phyloP scores from a whole-genome alignment of 2,888 invertebrate genomes.

The Antheraea yamamai region DNA sequence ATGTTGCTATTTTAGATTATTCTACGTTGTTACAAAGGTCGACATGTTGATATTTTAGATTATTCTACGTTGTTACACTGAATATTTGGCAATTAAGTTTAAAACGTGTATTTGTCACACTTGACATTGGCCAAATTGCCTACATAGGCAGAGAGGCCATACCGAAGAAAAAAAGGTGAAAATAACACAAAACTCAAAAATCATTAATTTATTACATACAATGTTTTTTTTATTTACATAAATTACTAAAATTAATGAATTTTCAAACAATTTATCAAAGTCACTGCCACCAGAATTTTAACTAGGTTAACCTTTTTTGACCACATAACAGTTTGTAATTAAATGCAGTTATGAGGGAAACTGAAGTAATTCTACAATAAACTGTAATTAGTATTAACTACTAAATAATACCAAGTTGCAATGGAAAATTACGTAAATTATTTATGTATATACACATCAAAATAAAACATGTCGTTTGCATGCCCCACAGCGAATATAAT shows the following conservation, averaged over 20 bases:
- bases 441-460: neutral
- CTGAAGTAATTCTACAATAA: neutral
- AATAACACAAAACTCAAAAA: constrained; percentile 53
- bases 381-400: neutral
- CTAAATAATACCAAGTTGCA: neutral
- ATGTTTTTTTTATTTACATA: constrained; percentile 72
- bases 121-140: no score
- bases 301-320: neutral
- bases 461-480: neutral
- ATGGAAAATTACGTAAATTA: no score
- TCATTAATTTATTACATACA: constrained; percentile 67
- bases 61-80: no score
- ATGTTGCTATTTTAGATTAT: no score
- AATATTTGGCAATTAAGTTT: no score
- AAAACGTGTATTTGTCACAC: no score
- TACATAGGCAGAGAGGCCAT: no score
- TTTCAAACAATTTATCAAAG: constrained; percentile 27
- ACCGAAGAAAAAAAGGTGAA: neutral
- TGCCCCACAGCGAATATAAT: neutral
- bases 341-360: constrained; percentile 25
- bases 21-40: no score
- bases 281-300: constrained; percentile 35
- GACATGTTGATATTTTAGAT: no score
- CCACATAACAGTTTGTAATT: constrained; percentile 13
- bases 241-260: constrained; percentile 56